Evolutionary conservation across 2,113 vertebrate genomes (phyloP), one percentile per base, ranked within the genome.

Genomic region (Shinisaurus crocodilurus): DNA sequence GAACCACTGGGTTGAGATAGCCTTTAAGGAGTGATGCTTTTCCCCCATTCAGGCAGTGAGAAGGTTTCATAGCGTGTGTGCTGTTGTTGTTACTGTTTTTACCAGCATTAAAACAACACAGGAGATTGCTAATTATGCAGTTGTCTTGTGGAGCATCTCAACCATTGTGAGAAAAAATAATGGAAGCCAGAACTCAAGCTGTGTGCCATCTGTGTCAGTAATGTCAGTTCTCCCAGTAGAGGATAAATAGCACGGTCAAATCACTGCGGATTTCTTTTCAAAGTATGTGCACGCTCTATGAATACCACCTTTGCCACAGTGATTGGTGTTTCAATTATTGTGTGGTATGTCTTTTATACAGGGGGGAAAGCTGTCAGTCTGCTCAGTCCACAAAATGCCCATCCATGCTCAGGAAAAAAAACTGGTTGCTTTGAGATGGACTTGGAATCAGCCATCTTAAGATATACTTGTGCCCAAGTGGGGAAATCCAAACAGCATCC

Each of bases 141-240:
- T 82, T 40, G 29, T 89, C 91, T 60, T 74, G 37, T 43, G 82
- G 85, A 29, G 94, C 54, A 72, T 57, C 45, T 75, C 79, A 77
- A 74, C 9, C 75, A 75, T 48, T 91, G 60, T 85, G 82, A 89
- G 89, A 88, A 9, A 75, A 85, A 70, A 87, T 50, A 87, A 7
- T 6, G 81, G 2, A 37, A 81, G 80, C 7, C 9, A 88, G 72
- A 65, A 3, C 15, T 85, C 67, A 82, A 89, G 75, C 65, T 57
- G 90, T 79, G 43, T 76, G 43, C 67, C 43, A 37, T 72, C 7
- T 43, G 6, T 5, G 5, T 82, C 87, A 74, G 3, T 45, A 50
- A 0, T 15, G 77, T 83, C 79, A 75, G 8, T 77, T 43, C 23
- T 37, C 74, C 34, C 45, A 70, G 40, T 80, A 37, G 15, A 32